These are phyloP conservation scores for Tridacna gigas DNA, from an alignment of 2,888 invertebrate species.

Conservation along the genomic window DNA sequence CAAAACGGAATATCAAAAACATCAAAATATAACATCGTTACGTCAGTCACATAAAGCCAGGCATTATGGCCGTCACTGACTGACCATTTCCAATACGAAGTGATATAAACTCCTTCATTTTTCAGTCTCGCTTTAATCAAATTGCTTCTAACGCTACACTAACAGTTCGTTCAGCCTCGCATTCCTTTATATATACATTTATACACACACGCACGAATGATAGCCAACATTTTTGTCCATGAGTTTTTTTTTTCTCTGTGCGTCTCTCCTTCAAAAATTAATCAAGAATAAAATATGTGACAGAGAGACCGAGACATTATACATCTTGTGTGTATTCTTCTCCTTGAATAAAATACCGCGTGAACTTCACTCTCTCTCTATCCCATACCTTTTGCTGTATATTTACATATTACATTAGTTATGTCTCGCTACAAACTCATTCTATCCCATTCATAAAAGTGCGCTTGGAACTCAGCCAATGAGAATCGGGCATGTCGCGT, in stretches of 20 bases:
- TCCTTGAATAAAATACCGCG: not conserved
- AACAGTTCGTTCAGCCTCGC: not conserved
- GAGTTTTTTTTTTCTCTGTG: not conserved
- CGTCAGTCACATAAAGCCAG: conserved; percentile 1
- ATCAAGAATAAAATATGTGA: conserved; percentile 2
- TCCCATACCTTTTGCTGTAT: conserved; percentile 3
- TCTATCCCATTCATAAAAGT: conserved; percentile 19
- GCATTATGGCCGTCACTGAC: not conserved
- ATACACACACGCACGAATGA: not conserved
- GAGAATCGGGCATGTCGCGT: conserved; percentile 17
- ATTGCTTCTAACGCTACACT: not conserved
- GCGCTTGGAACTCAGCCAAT: conserved; percentile 3
- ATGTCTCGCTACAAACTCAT: not conserved
- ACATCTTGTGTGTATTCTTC: not conserved
- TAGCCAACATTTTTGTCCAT: not conserved
- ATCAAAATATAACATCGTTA: conserved; percentile 14
- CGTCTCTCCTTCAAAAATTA: not conserved
- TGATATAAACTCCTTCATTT: not conserved
- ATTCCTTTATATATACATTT: not conserved
- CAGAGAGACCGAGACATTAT: not conserved
- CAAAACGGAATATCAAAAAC: conserved; percentile 13
- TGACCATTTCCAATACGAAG: conserved; percentile 15
- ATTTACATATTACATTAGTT: conserved; percentile 23
- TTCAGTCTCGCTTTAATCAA: not conserved
- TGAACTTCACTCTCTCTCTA: not conserved